Base-by-base conservation (phyloP, 2,113 vertebrate species). In the Ammodytes dubius region DNA sequence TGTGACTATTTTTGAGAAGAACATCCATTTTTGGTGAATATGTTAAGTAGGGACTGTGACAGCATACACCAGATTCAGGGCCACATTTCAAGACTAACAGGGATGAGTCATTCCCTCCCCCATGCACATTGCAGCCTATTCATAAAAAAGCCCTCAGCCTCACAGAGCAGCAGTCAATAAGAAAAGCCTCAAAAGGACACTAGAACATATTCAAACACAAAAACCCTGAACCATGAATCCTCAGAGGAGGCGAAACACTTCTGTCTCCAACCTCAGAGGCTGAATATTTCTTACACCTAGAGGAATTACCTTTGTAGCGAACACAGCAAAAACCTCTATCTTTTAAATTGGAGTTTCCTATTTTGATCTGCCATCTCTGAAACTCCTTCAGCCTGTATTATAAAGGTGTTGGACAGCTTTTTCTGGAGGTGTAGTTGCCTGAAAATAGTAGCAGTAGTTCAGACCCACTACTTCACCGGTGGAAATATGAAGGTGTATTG, bases 251-350 rank as follows among this genome's bases (percentile, higher is more conserved):
- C 0, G 12, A 57, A 67, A 71, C 39, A 42, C 17, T 17, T 69
- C 19, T 61, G 37, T 83, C 73, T 67, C 8, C 63, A 79, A 66
- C 15, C 3, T 68, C 78, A 85, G 56, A 59, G 54, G 42, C 64
- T 65, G 64, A 47, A 19, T 61, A 68, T 70, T 84, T 60, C 17
- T 64, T 60, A 7, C 74, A 42, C 63, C 59, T 19, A 8, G 52
- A 81, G 68, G 73, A 27, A 7, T 82, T 68, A 81, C 73, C 70
- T 75, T 91, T 85, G 3, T 61, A 63, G 50, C 35, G 45, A 60
- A 37, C 47, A 3, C 49, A 39, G 10, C 0, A 0, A 77, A 11
- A 59, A 14, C 64, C 73, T 84, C 46, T 67, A 19, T 67, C 50
- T 68, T 52, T 37, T 27, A 27, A 35, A 50, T 17, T 37, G 1